Evolutionary conservation across 2,113 vertebrate species (phyloP).

Genomic region (Toxotes chatareus): DNA sequence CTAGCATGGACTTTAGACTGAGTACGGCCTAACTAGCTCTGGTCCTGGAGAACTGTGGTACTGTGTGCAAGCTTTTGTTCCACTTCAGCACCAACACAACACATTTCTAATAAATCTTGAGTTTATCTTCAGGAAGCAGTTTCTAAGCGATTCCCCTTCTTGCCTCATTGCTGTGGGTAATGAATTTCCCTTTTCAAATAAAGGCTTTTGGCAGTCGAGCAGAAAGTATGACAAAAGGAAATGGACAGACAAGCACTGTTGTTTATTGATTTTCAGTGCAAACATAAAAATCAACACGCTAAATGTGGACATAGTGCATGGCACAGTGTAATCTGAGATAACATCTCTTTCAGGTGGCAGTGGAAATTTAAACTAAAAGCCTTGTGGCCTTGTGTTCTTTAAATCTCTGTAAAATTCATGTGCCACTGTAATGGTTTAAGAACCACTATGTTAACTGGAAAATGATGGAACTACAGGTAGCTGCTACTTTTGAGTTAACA

Average conservation of each 20-base stretch:
- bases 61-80: conserved; percentile 67
- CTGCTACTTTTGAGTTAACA: background rate
- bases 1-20: conserved; percentile 82
- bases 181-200: background rate
- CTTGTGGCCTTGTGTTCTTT: background rate
- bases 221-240: background rate
- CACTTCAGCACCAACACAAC: conserved; percentile 27
- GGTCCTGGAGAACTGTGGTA: conserved; percentile 38
- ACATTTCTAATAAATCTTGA: background rate
- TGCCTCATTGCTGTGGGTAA: background rate
- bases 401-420: background rate
- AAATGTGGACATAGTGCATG: background rate
- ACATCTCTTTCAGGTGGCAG: background rate
- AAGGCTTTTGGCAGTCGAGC: background rate
- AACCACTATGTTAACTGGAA: background rate
- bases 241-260: background rate
- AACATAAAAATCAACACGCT: background rate
- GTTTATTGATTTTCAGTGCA: background rate
- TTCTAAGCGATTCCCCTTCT: background rate
- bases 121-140: background rate
- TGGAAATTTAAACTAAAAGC: background rate
- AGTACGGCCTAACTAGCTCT: conserved; percentile 70
- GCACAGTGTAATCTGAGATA: background rate
- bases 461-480: too few species aligned
- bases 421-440: background rate